Conservation (phyloP, 2,888 invertebrate genomes). For the Adela reaumurella region DNA sequence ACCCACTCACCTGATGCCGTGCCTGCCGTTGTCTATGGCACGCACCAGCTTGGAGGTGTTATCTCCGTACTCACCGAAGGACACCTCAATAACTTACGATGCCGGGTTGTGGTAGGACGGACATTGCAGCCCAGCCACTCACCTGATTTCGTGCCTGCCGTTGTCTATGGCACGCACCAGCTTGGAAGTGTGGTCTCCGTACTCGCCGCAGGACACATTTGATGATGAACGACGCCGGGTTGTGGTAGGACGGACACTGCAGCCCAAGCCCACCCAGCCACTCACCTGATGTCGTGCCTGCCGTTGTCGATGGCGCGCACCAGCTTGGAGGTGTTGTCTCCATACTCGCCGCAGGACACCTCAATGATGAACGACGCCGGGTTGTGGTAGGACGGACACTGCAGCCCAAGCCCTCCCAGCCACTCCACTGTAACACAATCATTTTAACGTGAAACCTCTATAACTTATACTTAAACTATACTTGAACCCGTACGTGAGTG, state of each 20-base stretch:
- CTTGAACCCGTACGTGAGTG: no score
- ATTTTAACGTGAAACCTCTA: no score
- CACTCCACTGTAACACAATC: conserved; percentile 42
- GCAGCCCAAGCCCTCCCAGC: conserved; percentile 74
- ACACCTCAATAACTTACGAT: conserved; percentile 94
- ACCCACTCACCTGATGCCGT: conserved; percentile 61
- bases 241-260: no score
- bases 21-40: conserved; percentile 81
- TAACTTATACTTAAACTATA: no score
- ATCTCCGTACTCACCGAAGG: conserved; percentile 94
- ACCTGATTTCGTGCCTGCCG: no score
- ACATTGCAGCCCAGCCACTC: conserved; percentile 77
- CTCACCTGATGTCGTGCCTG: conserved; percentile 67
- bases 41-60: conserved; percentile 78
- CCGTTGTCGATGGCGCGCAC: conserved; percentile 85
- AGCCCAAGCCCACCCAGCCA: conserved; percentile 73
- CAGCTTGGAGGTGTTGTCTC: conserved; percentile 80
- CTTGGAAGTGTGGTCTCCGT: no score
- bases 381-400: no score
- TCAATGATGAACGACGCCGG: conserved; percentile 96
- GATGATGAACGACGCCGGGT: conserved; percentile 92
- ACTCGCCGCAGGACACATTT: conserved; percentile 97
- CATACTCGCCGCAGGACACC: conserved; percentile 95
- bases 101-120: conserved; percentile 97
- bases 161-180: no score